Evolutionary conservation across 2,113 vertebrate species (phyloP).

Genomic region (Sakesphorus luctuosus): DNA sequence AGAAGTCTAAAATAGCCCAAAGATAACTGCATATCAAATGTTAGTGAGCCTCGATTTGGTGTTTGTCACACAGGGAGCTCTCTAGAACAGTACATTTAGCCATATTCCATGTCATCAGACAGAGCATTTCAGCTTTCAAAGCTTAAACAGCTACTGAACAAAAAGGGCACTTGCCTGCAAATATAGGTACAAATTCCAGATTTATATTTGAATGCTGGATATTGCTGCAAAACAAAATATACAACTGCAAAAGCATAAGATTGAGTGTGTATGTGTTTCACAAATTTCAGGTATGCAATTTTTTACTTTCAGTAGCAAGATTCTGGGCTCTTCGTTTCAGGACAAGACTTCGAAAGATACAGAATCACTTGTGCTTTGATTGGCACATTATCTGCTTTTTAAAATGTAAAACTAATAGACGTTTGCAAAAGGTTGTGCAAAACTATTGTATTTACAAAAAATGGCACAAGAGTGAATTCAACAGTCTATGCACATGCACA

Average conservation of each 20-base stretch:
- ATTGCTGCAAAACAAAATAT: background rate
- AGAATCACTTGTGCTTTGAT: constrained; percentile 78
- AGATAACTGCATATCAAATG: background rate
- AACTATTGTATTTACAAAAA: constrained; percentile 99
- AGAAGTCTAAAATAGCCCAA: constrained; percentile 31
- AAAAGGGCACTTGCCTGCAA: constrained; percentile 27
- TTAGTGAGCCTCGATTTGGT: background rate
- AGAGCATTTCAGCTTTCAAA: constrained; percentile 40
- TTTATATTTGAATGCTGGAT: background rate
- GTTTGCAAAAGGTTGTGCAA: constrained; percentile 92
- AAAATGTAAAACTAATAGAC: constrained; percentile 78
- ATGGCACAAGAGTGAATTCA: constrained; percentile 96
- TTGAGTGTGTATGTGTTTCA: constrained; percentile 6
- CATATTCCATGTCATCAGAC: background rate
- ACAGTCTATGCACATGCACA: constrained; percentile 91
- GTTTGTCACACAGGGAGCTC: background rate
- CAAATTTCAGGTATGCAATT: constrained; percentile 31
- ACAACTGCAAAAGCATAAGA: constrained; percentile 31
- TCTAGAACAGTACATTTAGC: background rate
- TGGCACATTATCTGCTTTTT: constrained; percentile 79
- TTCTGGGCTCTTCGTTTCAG: constrained; percentile 63
- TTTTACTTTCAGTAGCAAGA: constrained; percentile 69
- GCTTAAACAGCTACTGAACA: constrained; percentile 29
- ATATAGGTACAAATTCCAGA: background rate
- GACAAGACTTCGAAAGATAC: constrained; percentile 68